These are phyloP conservation scores for Sternotherus odoratus DNA, from an alignment of 2,797 vertebrate species.

Conservation along the genomic window DNA sequence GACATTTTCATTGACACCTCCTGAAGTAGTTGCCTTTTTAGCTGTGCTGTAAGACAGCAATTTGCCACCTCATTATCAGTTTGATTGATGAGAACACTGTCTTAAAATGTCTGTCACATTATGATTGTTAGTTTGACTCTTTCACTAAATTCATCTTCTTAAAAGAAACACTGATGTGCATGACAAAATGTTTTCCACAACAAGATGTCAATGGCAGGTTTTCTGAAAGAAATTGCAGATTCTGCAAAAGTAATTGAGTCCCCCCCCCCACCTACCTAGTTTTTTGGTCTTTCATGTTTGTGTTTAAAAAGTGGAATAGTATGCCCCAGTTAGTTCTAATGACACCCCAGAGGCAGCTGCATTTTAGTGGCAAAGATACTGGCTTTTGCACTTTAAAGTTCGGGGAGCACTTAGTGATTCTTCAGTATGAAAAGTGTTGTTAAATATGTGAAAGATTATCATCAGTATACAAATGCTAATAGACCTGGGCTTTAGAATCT, in stretches of 20 bases:
- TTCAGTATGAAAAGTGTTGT: neutral
- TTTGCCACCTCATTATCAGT: constrained; percentile 87
- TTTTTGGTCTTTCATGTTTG: constrained; percentile 73
- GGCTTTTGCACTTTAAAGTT: neutral
- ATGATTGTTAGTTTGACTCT: constrained; percentile 69
- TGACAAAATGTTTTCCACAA: constrained; percentile 73
- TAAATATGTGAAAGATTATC: neutral
- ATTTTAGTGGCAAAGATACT: neutral
- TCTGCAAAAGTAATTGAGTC: constrained; percentile 78
- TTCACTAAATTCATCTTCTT: constrained; percentile 52
- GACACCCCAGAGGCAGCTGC: constrained; percentile 29
- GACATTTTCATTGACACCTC: constrained; percentile 76
- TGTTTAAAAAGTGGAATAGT: constrained; percentile 44
- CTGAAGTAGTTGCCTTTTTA: constrained; percentile 80
- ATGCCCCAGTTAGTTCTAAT: constrained; percentile 44
- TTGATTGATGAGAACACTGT: constrained; percentile 81
- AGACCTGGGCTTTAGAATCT: neutral
- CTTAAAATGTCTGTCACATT: constrained; percentile 70
- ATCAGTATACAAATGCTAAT: neutral
- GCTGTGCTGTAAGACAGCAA: constrained; percentile 81
- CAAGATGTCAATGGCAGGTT: constrained; percentile 53
- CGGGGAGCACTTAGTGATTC: neutral
- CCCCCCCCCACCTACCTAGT: neutral
- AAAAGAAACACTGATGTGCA: constrained; percentile 61
- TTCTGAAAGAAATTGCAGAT: constrained; percentile 82